Base-by-base conservation (phyloP, 2,797 vertebrate genomes). In the Sebastes variabilis region DNA sequence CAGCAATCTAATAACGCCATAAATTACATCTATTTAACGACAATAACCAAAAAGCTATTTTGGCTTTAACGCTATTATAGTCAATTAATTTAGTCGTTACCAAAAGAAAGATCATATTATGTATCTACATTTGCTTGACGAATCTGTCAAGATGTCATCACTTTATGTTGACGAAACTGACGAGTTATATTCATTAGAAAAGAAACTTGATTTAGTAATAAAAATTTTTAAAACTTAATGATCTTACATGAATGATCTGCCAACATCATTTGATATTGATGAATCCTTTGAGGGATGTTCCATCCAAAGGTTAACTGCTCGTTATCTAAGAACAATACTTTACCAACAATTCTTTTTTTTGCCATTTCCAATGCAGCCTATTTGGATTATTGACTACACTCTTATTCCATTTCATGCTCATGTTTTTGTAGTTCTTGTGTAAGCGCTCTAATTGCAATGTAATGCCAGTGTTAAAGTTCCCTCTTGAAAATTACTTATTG, bases 401-500 rank as follows among this genome's bases (percentile, higher is more conserved):
- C 71, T 76, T 27, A 46, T 54, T 72, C 5, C 34, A 59, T 78
- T 76, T 80, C 24, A 56, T 34, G 34, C 75, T 46, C 25, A 3
- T 66, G 62, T 30, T 79, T 54, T 55, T 72, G 24, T 64, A 54
- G 18, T 29, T 81, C 71, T 6, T 52, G 27, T 70, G 64, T 52
- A 77, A 83, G 72, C 16, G 58, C 73, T 84, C 30, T 79, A 85
- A 88, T 86, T 80, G 75, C 76, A 66, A 55, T 66, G 34, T 66
- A 49, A 82, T 79, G 65, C 72, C 75, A 65, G 38, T 62, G 66
- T 75, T 69, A 59, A 55, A 79, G 62, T 71, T 87, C 75, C 65
- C 72, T 52, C 88, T 87, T 82, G 79, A 80, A 87, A 90, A 85
- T 81, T 49, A 85, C 83, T 90, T 83, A 83, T 65, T 75, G 65